phyloP scores from a whole-genome alignment of 2,888 invertebrate genomes.

The Homarus gammarus region DNA sequence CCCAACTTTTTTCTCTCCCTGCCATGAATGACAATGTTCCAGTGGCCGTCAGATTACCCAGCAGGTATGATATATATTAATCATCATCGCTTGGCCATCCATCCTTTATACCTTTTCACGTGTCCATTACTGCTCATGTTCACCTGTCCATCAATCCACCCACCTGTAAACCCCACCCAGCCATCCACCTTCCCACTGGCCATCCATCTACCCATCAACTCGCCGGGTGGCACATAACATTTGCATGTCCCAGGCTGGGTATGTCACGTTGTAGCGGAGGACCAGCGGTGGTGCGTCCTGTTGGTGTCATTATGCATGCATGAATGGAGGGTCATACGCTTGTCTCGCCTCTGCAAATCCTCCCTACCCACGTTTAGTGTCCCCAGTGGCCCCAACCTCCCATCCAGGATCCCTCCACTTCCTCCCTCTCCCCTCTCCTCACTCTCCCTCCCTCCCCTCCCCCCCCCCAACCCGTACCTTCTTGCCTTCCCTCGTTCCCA shows the following conservation, averaged over 20 bases:
- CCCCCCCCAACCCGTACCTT: not conserved
- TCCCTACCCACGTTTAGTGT: slow-evolving; percentile 19
- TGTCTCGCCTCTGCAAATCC: slow-evolving; percentile 30
- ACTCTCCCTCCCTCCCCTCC: not conserved
- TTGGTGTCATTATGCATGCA: slow-evolving; percentile 59
- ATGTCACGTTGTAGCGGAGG: slow-evolving; percentile 42
- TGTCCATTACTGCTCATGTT: slow-evolving; percentile 30
- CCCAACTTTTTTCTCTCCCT: not conserved
- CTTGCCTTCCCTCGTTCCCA: not conserved
- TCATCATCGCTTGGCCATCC: slow-evolving; percentile 23
- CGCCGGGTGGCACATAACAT: slow-evolving; percentile 38
- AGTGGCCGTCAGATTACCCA: slow-evolving; percentile 20
- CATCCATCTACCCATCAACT: slow-evolving; percentile 12
- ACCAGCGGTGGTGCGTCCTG: slow-evolving; percentile 21
- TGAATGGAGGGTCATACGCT: slow-evolving; percentile 58
- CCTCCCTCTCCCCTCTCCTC: not conserved
- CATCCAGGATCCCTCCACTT: not conserved
- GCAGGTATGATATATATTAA: slow-evolving; percentile 35
- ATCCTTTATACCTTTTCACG: slow-evolving; percentile 32
- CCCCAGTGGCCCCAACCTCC: slow-evolving; percentile 9
- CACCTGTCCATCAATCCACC: not conserved
- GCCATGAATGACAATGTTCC: slow-evolving; percentile 21
- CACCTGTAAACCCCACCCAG: not conserved
- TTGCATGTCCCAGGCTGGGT: slow-evolving; percentile 38
- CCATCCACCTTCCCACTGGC: not conserved